Conservation (phyloP, 2,888 invertebrate species). For the Mythimna impura region DNA sequence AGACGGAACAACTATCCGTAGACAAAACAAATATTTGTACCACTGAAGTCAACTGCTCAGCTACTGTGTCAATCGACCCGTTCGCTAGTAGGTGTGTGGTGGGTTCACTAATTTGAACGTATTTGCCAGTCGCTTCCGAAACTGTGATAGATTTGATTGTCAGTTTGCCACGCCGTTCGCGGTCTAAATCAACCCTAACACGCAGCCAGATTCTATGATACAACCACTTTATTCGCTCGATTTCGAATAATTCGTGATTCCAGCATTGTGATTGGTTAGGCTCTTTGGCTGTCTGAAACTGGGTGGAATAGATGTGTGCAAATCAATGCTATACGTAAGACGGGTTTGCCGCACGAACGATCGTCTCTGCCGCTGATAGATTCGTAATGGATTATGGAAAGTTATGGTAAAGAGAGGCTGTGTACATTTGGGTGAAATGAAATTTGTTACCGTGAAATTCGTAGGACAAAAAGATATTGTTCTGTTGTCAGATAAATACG, state of each 20-base stretch:
- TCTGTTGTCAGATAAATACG: slow-evolving; percentile 15
- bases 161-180: slow-evolving; percentile 2
- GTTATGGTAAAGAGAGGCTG: slow-evolving; percentile 53
- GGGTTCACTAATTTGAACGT: slow-evolving; percentile 28
- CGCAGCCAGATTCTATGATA: slow-evolving; percentile 43
- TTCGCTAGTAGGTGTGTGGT: slow-evolving; percentile 4
- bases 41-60: slow-evolving; percentile 11
- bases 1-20: slow-evolving; percentile 7
- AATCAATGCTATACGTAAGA: slow-evolving; percentile 53
- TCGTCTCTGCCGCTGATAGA: slow-evolving; percentile 57
- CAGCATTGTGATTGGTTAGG: slow-evolving; percentile 45
- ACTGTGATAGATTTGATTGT: slow-evolving; percentile 12
- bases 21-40: slow-evolving; percentile 33
- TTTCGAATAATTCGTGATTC: slow-evolving; percentile 55
- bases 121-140: neutral
- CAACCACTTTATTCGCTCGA: slow-evolving; percentile 47
- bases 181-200: slow-evolving; percentile 18
- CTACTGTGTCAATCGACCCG: slow-evolving; percentile 12
- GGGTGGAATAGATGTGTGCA: slow-evolving; percentile 51
- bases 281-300: slow-evolving; percentile 35
- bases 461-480: slow-evolving; percentile 30
- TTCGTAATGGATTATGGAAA: slow-evolving; percentile 63
- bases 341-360: slow-evolving; percentile 42
- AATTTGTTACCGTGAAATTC: slow-evolving; percentile 48
- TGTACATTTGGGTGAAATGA: slow-evolving; percentile 52